Evolutionary conservation across 2,888 invertebrate species (phyloP).

Genomic region (Hirtodrosophila histrioides): DNA sequence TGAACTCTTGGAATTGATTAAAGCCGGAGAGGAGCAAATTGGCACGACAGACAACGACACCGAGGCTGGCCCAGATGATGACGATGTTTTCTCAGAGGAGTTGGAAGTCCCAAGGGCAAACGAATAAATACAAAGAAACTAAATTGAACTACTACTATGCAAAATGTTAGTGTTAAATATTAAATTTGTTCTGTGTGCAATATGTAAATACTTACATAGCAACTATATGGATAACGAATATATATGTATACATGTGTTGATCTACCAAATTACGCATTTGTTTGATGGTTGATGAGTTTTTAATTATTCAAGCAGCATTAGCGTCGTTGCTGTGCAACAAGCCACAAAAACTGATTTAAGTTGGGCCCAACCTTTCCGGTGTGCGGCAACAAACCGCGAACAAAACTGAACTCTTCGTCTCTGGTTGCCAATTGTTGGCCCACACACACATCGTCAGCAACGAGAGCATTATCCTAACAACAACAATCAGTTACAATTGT

Average conservation of each 20-base stretch:
- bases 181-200: conserved; percentile 27
- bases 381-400: conserved; percentile 47
- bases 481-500: conserved; percentile 43
- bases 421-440: conserved; percentile 29
- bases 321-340: conserved; percentile 31
- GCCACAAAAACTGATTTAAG: conserved; percentile 69
- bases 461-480: conserved; percentile 6
- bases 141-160: conserved; percentile 1
- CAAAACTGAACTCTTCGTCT: conserved; percentile 55
- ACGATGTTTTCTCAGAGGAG: neutral
- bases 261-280: conserved; percentile 12
- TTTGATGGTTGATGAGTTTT: conserved; percentile 29
- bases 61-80: neutral
- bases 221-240: conserved; percentile 13
- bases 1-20: conserved; percentile 87
- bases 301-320: conserved; percentile 68
- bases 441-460: conserved; percentile 43
- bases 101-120: conserved; percentile 7
- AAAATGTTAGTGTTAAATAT: conserved; percentile 8
- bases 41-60: neutral
- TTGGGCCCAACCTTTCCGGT: conserved; percentile 48
- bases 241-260: conserved; percentile 10
- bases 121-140: neutral
- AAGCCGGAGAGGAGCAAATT: conserved; percentile 86
- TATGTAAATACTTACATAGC: conserved; percentile 16